These are phyloP conservation scores for Drosophila pseudotalamancana DNA, from an alignment of 2,888 invertebrate species.

Conservation along the genomic window DNA sequence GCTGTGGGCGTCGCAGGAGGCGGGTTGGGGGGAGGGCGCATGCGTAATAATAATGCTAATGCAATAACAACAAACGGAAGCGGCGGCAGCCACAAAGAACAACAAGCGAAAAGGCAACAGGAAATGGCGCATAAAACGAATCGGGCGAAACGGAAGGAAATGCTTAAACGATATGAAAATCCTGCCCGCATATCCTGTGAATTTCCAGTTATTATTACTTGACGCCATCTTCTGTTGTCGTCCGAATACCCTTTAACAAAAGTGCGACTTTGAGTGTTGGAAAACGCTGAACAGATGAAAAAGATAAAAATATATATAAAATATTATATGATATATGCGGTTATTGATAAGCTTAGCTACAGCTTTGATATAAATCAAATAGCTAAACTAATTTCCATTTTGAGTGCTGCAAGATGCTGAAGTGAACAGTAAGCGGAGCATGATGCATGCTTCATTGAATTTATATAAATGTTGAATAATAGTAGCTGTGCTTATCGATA, in stretches of 20 bases:
- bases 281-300: not conserved
- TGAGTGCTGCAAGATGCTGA: too few species aligned
- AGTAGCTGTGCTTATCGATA: too few species aligned
- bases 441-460: too few species aligned
- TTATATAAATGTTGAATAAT: too few species aligned
- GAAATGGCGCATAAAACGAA: constrained; percentile 58
- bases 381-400: too few species aligned
- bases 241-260: not conserved
- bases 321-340: too few species aligned
- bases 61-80: constrained; percentile 19
- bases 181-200: constrained; percentile 42
- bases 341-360: too few species aligned
- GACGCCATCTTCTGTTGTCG: constrained; percentile 7
- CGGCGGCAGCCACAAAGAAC: constrained; percentile 9
- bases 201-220: constrained; percentile 43
- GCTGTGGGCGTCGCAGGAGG: too few species aligned
- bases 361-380: too few species aligned
- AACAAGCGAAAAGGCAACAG: constrained; percentile 40
- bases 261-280: not conserved
- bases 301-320: not conserved
- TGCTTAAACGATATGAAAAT: constrained; percentile 66
- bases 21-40: not conserved
- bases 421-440: too few species aligned
- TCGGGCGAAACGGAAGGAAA: constrained; percentile 70
- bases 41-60: constrained; percentile 27